These are phyloP conservation scores for Tiaroga cobitis DNA, from an alignment of 2,797 vertebrate species.

Conservation along the genomic window DNA sequence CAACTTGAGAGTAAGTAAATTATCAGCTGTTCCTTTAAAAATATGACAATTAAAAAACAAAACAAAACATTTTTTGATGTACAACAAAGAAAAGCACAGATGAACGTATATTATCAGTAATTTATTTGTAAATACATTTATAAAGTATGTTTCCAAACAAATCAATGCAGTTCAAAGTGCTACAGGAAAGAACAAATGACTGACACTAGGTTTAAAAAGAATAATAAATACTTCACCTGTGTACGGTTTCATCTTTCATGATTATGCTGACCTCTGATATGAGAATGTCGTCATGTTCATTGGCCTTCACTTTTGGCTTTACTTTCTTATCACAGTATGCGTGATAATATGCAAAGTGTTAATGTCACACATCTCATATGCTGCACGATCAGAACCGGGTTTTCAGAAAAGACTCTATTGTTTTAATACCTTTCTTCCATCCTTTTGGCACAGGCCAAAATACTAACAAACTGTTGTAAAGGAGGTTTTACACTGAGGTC, in stretches of 20 bases:
- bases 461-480: conserved; percentile 16
- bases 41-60: not conserved
- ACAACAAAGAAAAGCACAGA: not conserved
- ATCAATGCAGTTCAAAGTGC: not conserved
- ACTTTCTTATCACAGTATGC: conserved; percentile 21
- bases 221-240: too few relatives aligned
- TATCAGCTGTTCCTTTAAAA: not conserved
- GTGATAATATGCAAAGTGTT: conserved; percentile 21
- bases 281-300: not conserved
- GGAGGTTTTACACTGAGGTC: conserved; percentile 1
- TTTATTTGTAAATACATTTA: not conserved
- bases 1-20: not conserved
- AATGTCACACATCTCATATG: not conserved
- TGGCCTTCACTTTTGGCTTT: conserved; percentile 33
- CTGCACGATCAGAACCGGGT: not conserved
- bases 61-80: not conserved
- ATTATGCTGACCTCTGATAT: conserved; percentile 16
- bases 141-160: not conserved
- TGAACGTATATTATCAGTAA: not conserved
- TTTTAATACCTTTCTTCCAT: conserved; percentile 5
- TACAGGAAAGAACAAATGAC: not conserved
- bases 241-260: not conserved
- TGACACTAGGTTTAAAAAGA: not conserved
- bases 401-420: conserved; percentile 1
- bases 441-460: not conserved